Evolutionary conservation across 1,140 invertebrate genomes (phyloP).

Genomic region (Sycophaga agraensis): DNA sequence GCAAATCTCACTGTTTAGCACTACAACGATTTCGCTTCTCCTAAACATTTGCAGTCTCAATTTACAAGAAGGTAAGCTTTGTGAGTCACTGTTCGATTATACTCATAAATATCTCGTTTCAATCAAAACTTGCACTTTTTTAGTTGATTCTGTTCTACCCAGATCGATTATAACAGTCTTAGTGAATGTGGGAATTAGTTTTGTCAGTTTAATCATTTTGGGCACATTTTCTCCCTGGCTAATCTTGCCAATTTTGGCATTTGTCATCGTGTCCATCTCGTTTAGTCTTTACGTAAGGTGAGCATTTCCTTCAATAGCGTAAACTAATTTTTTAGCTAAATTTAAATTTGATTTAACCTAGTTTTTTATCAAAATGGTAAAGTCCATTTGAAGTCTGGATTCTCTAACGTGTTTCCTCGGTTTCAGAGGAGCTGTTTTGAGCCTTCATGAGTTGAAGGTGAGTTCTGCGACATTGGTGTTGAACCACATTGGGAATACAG

Average conservation of each 20-base stretch:
- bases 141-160: constrained; percentile 34
- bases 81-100: neutral
- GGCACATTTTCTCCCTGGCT: neutral
- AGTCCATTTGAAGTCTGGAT: too few relatives aligned
- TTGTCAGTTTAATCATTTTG: constrained; percentile 29
- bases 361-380: neutral
- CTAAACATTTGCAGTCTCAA: constrained; percentile 36
- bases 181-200: constrained; percentile 34
- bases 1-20: constrained; percentile 31
- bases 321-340: too few relatives aligned
- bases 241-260: neutral
- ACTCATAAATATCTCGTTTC: neutral
- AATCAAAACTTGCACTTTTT: neutral
- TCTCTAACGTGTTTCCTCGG: too few relatives aligned
- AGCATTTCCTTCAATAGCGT: too few relatives aligned
- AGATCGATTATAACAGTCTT: constrained; percentile 33
- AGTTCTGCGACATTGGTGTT: constrained; percentile 33
- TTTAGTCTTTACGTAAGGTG: constrained; percentile 12
- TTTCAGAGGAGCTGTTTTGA: constrained; percentile 28
- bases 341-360: neutral
- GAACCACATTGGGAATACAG: constrained; percentile 32
- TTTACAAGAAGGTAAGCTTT: constrained; percentile 32
- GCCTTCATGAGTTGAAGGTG: constrained; percentile 30
- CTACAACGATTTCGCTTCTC: constrained; percentile 26
- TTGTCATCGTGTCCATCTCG: neutral